Evolutionary conservation across 2,797 vertebrate species (phyloP), one percentile per base, ranked within the genome.

Genomic region (Cossypha niveicapilla): DNA sequence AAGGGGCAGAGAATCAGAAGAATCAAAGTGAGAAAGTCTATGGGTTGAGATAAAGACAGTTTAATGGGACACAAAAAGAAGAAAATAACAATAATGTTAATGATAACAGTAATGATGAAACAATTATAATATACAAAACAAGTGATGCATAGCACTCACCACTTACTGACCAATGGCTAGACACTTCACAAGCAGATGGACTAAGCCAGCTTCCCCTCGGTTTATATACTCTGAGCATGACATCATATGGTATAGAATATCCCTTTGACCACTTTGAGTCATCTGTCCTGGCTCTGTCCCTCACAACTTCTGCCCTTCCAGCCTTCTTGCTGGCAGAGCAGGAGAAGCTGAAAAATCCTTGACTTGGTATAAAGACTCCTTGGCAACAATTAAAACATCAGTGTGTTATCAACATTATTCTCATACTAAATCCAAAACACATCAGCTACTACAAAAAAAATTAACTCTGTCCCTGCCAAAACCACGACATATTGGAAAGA

Each of bases 141-240:
- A 60, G 25, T n/a, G 30, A 27, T 23, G 30, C 39, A 53, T 39
- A 54, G 27, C 0, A 1, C 12, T 67, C 34, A 60, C 47, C 68
- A 19, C 53, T 53, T 6, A 0, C 53, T 73, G 39, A 27, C 25
- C 0, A 0, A 67, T 42, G 41, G 39, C 25, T 53, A 3, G 30
- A 39, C 18, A 17, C 25, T 74, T 41, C 2, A 0, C 10, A 8
- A 61, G 68, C n/a, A 88, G 21, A 60, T 18, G 17, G 28, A 30
- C 21, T 21, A 30, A 71, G 24, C 11, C 53, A 58, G 28, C 6
- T 22, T 58, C 17, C 58, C 51, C 53, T 65, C 51, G 39, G 30
- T 27, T 80, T 41, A 47, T 53, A 53, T 17, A 45, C 21, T 21
- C 28, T 66, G 24, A 58, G 15, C 11, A 60, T n/a, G 39, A 53